Base-by-base conservation (phyloP, 1,140 invertebrate species). In the Polyergus mexicanus region DNA sequence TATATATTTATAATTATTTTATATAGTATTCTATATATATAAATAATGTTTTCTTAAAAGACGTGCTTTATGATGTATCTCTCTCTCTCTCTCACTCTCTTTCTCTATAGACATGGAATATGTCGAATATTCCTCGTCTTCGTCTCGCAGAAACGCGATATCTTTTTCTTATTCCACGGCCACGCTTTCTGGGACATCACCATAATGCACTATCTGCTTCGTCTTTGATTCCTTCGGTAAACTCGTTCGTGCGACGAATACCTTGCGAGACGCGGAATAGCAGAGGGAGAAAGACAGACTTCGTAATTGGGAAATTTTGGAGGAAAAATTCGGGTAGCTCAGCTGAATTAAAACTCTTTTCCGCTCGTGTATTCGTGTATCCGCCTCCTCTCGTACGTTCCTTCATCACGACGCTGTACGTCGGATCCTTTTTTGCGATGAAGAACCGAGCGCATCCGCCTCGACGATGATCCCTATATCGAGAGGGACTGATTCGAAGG, bases 181-280 rank as follows among this genome's bases (percentile, higher is more conserved):
- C 80, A 72, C 25, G 60, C 60, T 75, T 38, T 13, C 44, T 11
- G 56, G 13, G 54, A 87, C 54, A 22, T 41, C 56, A 74, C 38
- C 63, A 65, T 87, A 84, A 89, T 56, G 80, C 51, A 68, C 76
- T 88, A 84, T 65, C 60, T 71, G 63, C 56, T 56, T 84, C 86
- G 88, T 88, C 84, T 86, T 86, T 88, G 88, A 89, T 89, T 88
- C 44, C 54, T 60, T 56, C 56, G 56, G 63, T 51, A 81, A 81
- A 85, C 75, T 63, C 77, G 35, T 77, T 89, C 77, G 65, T 85
- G 60, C 51, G 41, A 74, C 62, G 74, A 88, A 86, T 78, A 68
- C 88, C 68, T 65, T 72, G 28, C 38, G 16, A 77, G 80, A 5
- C 10, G 25, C 11, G 32, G 47, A 44, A 28, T 6, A 28, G n/a